phyloP scores from a whole-genome alignment of 2,888 invertebrate species.

The Minunthozetes semirufus region DNA sequence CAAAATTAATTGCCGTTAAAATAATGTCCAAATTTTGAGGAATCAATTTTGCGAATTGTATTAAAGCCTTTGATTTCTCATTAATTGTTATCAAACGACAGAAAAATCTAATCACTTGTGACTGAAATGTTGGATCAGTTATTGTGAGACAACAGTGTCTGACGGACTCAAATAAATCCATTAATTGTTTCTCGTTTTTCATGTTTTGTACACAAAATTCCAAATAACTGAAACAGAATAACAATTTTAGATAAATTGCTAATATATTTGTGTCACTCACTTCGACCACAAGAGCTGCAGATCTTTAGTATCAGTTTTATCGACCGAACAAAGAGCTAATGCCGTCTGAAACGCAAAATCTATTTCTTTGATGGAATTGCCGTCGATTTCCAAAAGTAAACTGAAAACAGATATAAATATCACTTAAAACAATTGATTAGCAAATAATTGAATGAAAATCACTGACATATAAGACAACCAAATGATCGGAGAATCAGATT shows the following conservation, averaged over 20 bases:
- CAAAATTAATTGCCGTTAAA: background rate
- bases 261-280: background rate
- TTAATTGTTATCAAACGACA: background rate
- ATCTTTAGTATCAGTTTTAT: slow-evolving; percentile 3
- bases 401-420: slow-evolving; percentile 14
- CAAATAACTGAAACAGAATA: slow-evolving; percentile 28
- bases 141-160: slow-evolving; percentile 34
- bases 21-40: slow-evolving; percentile 27
- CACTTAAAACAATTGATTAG: background rate
- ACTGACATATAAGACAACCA: slow-evolving; percentile 28
- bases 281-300: slow-evolving; percentile 33
- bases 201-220: slow-evolving; percentile 18
- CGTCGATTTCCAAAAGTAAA: slow-evolving; percentile 13
- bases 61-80: slow-evolving; percentile 27
- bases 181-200: slow-evolving; percentile 15
- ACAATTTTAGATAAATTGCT: background rate
- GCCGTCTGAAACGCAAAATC: slow-evolving; percentile 15
- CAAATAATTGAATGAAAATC: background rate
- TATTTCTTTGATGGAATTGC: background rate
- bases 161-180: slow-evolving; percentile 24
- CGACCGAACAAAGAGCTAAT: slow-evolving; percentile 20
- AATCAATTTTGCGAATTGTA: slow-evolving; percentile 29
- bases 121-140: slow-evolving; percentile 30
- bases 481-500: slow-evolving; percentile 11
- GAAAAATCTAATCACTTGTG: slow-evolving; percentile 25